Conservation (phyloP, 1,140 invertebrate genomes). For the Portunus trituberculatus region DNA sequence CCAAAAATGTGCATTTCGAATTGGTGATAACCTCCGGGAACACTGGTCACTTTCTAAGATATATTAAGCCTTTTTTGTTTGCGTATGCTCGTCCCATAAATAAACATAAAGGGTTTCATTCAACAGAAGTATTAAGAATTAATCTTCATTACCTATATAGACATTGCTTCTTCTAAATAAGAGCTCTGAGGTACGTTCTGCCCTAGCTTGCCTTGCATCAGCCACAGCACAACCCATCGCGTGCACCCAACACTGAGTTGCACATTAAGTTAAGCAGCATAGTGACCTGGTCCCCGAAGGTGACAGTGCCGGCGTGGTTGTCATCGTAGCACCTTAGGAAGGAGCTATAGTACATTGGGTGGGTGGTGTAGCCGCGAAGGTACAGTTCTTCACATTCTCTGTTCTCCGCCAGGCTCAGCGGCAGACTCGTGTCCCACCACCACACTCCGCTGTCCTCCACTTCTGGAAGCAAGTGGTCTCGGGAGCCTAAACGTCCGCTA, state of each 20-base stretch:
- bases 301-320: background rate
- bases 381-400: constrained; percentile 18
- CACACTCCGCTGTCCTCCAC: background rate
- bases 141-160: too few relatives aligned
- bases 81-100: too few relatives aligned
- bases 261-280: constrained; percentile 37
- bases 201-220: background rate
- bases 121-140: too few relatives aligned
- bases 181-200: too few relatives aligned
- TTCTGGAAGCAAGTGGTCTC: background rate
- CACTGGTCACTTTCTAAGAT: too few relatives aligned
- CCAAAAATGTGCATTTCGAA: too few relatives aligned
- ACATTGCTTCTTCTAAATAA: too few relatives aligned
- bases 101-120: too few relatives aligned
- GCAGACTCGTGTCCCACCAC: constrained; percentile 50
- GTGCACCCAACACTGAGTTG: background rate
- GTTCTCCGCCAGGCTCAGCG: constrained; percentile 42
- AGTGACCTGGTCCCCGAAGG: background rate
- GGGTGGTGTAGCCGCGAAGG: background rate
- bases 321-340: background rate
- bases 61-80: too few relatives aligned
- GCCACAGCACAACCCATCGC: background rate
- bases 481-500: background rate
- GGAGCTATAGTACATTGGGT: background rate
- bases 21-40: too few relatives aligned